Base-by-base conservation (phyloP, 2,113 vertebrate species). In the Tragulus kanchil region DNA sequence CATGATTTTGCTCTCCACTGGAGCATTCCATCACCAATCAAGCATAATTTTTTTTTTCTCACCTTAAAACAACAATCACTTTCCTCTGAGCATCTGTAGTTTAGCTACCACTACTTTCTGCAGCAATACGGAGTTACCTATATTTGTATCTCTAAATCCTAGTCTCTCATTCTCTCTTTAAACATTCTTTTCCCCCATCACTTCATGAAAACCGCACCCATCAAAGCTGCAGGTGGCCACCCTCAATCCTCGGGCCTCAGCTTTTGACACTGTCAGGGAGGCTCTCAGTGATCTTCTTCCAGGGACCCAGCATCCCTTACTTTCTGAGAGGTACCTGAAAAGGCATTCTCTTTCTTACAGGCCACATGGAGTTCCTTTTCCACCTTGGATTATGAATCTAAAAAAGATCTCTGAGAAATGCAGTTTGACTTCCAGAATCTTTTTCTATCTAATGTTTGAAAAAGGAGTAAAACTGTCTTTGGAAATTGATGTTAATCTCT, bases 391-490 rank as follows among this genome's bases (percentile, higher is more conserved):
- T 31, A 58, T 0, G 17, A 61, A 90, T 31, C 59, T 65, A 64
- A 84, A 65, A 59, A 16, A 75, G 42, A 87, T 19, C 69, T 90
- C 59, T 83, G 62, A 78, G 65, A 84, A 61, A 14, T 64, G 50
- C 10, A 50, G 4, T 42, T 48, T 75, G 14, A 17, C 42, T 93
- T 93, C 52, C 52, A 21, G 67, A 92, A 71, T 28, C 25, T 82
- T 81, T 56, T 81, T 56, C 52, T 56, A 83, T 48, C 28, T 90
- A 95, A 88, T 90, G 23, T 85, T 90, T 82, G 81, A 85, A 96
- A 95, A 89, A 52, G 25, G 61, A 56, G 61, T 26, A 87, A 88
- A 93, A 75, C 5, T 95, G 71, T 69, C 45, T 79, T 94, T 92
- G 75, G 48, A 89, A 92, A 86, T 93, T 84, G 42, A 69, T 78